These are phyloP conservation scores for Zeugodacus cucurbitae DNA, from an alignment of 1,140 invertebrate genomes.

Conservation along the genomic window DNA sequence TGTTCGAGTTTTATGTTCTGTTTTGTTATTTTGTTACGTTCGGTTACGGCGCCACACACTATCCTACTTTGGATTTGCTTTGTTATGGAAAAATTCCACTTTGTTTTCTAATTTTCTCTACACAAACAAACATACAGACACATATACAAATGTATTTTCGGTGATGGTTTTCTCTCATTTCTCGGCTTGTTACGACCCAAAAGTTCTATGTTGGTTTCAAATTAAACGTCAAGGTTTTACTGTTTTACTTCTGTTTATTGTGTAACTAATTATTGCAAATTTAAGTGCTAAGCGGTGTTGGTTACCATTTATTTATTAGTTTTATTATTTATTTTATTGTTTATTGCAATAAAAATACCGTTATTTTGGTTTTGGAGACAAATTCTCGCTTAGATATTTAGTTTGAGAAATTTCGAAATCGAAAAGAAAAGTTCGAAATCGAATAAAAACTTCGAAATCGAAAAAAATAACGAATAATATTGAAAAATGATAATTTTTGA, in stretches of 20 bases:
- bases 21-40: neutral
- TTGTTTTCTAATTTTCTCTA: neutral
- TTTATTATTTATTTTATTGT: no score
- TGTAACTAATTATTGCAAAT: neutral
- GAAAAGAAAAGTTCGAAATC: no score
- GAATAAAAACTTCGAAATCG: no score
- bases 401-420: no score
- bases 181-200: neutral
- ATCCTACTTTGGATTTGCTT: neutral
- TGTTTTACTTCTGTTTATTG: neutral
- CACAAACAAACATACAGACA: neutral
- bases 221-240: neutral
- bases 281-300: neutral
- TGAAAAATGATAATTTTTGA: no score
- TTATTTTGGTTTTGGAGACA: no score
- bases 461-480: no score
- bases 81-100: neutral
- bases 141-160: neutral
- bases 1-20: neutral
- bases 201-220: neutral
- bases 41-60: conserved; percentile 24
- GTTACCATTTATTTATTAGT: no score
- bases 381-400: no score
- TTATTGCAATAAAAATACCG: no score
- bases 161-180: neutral